Base-by-base conservation (phyloP, 2,113 vertebrate genomes). In the Pelecanus crispus region DNA sequence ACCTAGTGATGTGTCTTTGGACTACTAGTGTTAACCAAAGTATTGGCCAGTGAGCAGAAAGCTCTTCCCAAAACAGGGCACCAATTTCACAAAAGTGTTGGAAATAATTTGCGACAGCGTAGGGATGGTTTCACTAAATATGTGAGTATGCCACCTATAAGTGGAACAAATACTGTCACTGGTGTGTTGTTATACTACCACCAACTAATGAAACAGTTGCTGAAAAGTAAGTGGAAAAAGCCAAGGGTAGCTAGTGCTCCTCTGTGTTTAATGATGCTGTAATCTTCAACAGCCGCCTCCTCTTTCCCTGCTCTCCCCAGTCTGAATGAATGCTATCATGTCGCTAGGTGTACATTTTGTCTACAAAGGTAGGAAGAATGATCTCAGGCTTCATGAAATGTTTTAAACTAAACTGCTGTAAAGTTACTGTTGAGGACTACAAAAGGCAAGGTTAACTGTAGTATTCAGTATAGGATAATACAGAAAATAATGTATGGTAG, bases 241-340 rank as follows among this genome's bases (percentile, higher is more conserved):
- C 11, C n/a, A 20, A 10, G 16, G 42, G 44, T 72, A 81, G 73
- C 31, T 67, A 1, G 3, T 29, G 12, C 24, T 72, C 71, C 65
- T 81, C 44, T 75, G 17, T 22, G 21, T 58, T 49, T n/a, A 77
- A 40, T 59, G 66, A 21, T 6, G 28, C 67, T 59, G 66, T 53
- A 80, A 45, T 36, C 58, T 62, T 72, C 44, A 92, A 24, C n/a
- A 34, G 44, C 32, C 25, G 2, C 42, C 40, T 36, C 3, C 38
- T 73, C 32, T 81, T 22, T 5, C 47, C 24, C 14, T 78, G 40
- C 20, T 50, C 65, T 74, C 47, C 52, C 32, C 47, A 34, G 2
- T 68, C 15, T 42, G 44, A 55, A 42, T 7, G 21, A 32, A 13
- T 62, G 44, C 17, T 40, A 0, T 49, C 1, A 0, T 38, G 14